Evolutionary conservation across 2,113 vertebrate genomes (phyloP), one percentile per base, ranked within the genome.

Genomic region (Carollia perspicillata): DNA sequence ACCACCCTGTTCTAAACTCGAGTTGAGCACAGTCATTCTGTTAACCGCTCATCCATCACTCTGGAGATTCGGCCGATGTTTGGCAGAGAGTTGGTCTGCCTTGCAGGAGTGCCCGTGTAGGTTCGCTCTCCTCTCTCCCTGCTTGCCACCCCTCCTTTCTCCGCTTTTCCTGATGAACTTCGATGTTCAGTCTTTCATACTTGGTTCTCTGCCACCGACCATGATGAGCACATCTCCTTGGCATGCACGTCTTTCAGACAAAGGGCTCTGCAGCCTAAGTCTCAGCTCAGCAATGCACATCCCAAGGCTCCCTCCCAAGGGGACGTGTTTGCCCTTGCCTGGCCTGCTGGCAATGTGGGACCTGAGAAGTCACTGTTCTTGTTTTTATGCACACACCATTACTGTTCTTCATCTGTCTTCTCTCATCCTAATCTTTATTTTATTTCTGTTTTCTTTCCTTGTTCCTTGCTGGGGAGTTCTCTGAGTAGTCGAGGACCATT

Each of bases 1-100:
- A 40, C 28, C 22, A 83, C 40, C 37, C 58, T 91, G 51, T 77
- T n/a, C 49, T 88, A 89, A 94, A 71, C 71, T 75, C 3, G 75
- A 17, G 13, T 80, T 88, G 58, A 83, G 20, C n/a, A 87, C n/a
- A 58, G 71, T n/a, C n/a, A 33, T 49, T 85, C n/a, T 0, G n/a
- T 66, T 58, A 44, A 28, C 18, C n/a, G 49, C 35, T 72, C 66
- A 58, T 65, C 71, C 3, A 20, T 84, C 81, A 75, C 65, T 84
- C 53, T 69, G 42, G 75, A 89, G 65, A 58, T 75, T 23, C 58
- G 51, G 84, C 63, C 17, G 35, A n/a, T 22, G 13, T 26, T 30
- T 17, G 33, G 40, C 68, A 47, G 53, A 35, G 6, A 16, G 6
- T 17, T 33, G 30, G 37, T 28, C 69, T 92, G 87, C 69, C 33